Evolutionary conservation across 2,888 invertebrate genomes (phyloP), one percentile per base, ranked within the genome.

Genomic region (Cataglyphis albicans): DNA sequence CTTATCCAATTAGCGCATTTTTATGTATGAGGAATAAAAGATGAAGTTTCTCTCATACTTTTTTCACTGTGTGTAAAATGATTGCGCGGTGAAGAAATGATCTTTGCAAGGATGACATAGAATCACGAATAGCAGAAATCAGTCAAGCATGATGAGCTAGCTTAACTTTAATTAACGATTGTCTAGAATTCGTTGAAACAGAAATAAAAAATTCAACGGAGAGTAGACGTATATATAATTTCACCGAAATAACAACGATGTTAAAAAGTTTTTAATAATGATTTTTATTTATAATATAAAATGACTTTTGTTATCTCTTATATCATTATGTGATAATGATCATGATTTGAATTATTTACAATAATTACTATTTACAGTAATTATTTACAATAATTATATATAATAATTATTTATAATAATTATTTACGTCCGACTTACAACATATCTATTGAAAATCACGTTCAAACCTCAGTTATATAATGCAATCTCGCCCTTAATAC

Each of bases 151-250:
- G 52, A 74, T 38, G 35, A 75, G 18, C 18, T 18, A 48, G 48
- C 7, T 52, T 2, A 35, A 12, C 38, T 67, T 67, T 76, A 76
- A 76, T 76, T 67, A 76, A 76, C n/a, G 52, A 67, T 76, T 67
- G 67, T 76, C 67, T 67, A 38, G 18, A 38, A 67, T 32, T 67
- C 35, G 3, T 55, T 55, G 67, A 76, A 67, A 67, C 65, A 65
- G 15, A n/a, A 67, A 29, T 38, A 55, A 65, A 65, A 18, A 21
- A 5, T 63, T 35, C 32, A 15, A 32, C n/a, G 29, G n/a, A 35
- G n/a, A 3, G 6, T 15, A 44, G 44, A 74, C 25, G 5, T 12
- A 10, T 25, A 38, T 6, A 6, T 55, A 75, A 52, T 12, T 52
- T 38, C 3, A 41, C 12, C 18, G 55, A 65, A 15, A 65, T 18